Evolutionary conservation across 2,113 vertebrate genomes (phyloP).

Genomic region (Anoplopoma fimbria): DNA sequence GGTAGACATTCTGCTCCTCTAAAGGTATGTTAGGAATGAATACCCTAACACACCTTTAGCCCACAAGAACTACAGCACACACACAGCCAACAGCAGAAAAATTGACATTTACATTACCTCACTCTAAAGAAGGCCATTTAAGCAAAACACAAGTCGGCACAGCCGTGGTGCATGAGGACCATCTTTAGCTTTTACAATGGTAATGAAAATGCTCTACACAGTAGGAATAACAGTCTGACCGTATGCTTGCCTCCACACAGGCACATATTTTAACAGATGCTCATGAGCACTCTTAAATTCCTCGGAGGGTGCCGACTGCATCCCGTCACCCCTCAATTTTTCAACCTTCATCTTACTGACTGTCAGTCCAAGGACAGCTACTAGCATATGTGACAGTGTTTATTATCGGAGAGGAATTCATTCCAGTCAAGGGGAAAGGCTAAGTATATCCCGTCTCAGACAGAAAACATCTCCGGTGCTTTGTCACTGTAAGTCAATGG

Average conservation of each 20-base stretch:
- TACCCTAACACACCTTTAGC: not conserved
- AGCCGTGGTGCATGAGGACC: not conserved
- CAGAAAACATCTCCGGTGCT: slow-evolving; percentile 22
- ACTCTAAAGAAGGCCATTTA: not conserved
- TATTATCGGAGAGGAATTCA: slow-evolving; percentile 53
- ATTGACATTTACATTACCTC: not conserved
- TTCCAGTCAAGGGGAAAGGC: slow-evolving; percentile 45
- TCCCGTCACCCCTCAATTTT: slow-evolving; percentile 14
- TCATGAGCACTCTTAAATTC: slow-evolving; percentile 16
- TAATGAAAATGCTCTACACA: not conserved
- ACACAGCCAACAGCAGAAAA: not conserved
- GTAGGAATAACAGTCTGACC: slow-evolving; percentile 12
- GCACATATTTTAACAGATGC: slow-evolving; percentile 17
- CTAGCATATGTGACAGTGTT: slow-evolving; percentile 20
- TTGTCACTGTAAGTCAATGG: slow-evolving; percentile 18
- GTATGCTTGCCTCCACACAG: not conserved
- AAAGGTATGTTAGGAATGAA: not conserved
- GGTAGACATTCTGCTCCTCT: not conserved
- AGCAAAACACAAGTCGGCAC: not conserved
- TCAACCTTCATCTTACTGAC: not conserved
- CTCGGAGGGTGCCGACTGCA: slow-evolving; percentile 11
- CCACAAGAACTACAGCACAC: not conserved
- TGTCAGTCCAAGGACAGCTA: slow-evolving; percentile 45
- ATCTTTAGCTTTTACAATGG: slow-evolving; percentile 6
- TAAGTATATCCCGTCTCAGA: slow-evolving; percentile 57